Base-by-base conservation (phyloP, 2,888 invertebrate species). In the Trachelus tabidus region DNA sequence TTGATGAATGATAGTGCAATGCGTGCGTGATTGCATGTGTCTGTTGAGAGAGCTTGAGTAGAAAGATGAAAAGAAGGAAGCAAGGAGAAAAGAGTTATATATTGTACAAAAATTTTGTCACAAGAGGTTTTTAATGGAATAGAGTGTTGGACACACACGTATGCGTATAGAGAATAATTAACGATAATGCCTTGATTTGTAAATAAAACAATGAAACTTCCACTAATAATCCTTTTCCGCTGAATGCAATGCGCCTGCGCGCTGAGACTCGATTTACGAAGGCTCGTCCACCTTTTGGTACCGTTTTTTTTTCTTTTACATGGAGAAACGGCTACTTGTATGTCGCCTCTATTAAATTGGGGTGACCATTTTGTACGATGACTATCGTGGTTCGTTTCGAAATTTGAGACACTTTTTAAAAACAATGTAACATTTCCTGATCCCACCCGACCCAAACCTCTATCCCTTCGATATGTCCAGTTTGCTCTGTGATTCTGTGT, bases 101-200 rank as follows among this genome's bases (percentile, higher is more conserved):
- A 81, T 85, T 86, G 84, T 86, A 84, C 84, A 85, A 82, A 82
- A 56, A 82, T 83, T 77, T 85, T 82, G 83, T 83, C 82, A 83
- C 75, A 84, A 83, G 83, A 79, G 79, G 80, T 84, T 83, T 82
- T 81, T 82, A 82, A 83, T 80, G 86, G 83, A 83, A 83, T 81
- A 85, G 83, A 88, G 83, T 85, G 84, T 87, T 84, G 85, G 84
- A 85, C 79, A 76, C 71, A 73, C 73, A 37, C 73, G 35, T 33
- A 56, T 73, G 71, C 71, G 69, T 33, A 74, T 37, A 77, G 37
- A 69, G 33, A 71, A 78, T 73, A 76, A 88, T 88, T 88, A 88
- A 87, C 85, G 83, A 89, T 85, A 89, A 88, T 90, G 91, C 91
- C 91, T 91, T 91, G 89, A 91, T 90, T 89, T 91, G 91, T 92